These are phyloP conservation scores for Pogonomyrmex barbatus DNA, from an alignment of 1,140 invertebrate genomes.

Conservation along the genomic window DNA sequence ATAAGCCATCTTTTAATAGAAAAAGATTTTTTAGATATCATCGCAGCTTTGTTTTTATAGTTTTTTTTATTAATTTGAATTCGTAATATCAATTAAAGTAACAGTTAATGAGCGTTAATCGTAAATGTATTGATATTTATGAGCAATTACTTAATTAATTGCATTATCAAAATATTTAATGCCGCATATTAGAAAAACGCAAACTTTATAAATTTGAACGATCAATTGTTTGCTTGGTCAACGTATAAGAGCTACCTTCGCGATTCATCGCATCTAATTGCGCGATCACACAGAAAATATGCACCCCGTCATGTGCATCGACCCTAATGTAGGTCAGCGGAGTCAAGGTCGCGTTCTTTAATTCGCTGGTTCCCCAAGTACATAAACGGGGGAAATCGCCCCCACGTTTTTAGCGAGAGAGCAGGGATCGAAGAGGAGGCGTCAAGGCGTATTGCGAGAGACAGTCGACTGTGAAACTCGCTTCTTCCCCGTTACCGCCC, in stretches of 20 bases:
- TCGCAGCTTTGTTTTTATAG: neutral
- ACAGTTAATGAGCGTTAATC: neutral
- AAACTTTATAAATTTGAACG: neutral
- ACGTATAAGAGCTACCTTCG: neutral
- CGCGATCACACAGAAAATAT: conserved; percentile 60
- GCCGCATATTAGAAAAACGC: neutral
- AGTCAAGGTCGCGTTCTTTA: conserved; percentile 74
- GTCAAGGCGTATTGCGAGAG: conserved; percentile 54
- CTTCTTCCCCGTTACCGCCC: conserved; percentile 19
- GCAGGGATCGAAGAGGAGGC: neutral
- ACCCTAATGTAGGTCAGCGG: conserved; percentile 71
- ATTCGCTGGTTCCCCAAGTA: conserved; percentile 70
- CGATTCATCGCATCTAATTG: conserved; percentile 41
- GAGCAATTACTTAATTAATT: neutral
- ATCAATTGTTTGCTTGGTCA: neutral
- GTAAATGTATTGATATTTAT: neutral
- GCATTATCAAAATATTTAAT: neutral
- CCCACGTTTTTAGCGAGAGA: conserved; percentile 40
- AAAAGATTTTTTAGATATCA: neutral
- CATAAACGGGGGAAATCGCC: conserved; percentile 47
- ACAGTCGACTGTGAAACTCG: conserved; percentile 65
- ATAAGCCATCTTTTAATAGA: neutral
- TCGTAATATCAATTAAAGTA: neutral
- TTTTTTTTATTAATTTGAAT: neutral
- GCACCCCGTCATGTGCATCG: conserved; percentile 54